A percentile compares a stretch with the other conserved stretches of the same genome.
Evolutionary conservation across 2,797 vertebrate species (phyloP).

Genomic region (Chiroxiphia lanceolata): DNA sequence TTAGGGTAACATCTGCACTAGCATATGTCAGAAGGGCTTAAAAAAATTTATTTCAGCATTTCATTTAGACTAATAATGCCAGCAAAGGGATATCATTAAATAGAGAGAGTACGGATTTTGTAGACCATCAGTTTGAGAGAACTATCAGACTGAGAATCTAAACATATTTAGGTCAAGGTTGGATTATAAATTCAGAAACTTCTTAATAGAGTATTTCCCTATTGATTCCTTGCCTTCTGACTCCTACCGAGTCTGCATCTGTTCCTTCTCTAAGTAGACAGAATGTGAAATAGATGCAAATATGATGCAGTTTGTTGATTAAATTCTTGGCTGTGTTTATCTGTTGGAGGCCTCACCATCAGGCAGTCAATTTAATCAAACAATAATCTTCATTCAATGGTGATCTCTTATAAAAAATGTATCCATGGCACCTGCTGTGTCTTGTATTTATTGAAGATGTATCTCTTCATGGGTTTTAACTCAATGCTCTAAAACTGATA

Average conservation of each 20-base stretch:
- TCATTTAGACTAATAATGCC: conserved; percentile 22
- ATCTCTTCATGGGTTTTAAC: neutral
- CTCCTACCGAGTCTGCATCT: conserved; percentile 63
- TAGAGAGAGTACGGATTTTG: neutral
- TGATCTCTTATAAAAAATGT: conserved; percentile 10
- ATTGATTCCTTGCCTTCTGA: conserved; percentile 46
- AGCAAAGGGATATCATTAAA: neutral
- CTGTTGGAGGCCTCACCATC: conserved; percentile 36
- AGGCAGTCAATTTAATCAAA: conserved; percentile 61
- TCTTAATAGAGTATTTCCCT: conserved; percentile 56
- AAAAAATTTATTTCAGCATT: conserved; percentile 35
- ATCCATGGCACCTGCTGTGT: neutral
- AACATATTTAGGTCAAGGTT: conserved; percentile 64
- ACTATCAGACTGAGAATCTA: neutral
- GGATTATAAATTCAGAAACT: conserved; percentile 60
- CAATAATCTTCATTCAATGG: conserved; percentile 47
- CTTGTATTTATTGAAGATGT: conserved; percentile 22
- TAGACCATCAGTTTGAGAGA: neutral
- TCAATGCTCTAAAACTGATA: neutral
- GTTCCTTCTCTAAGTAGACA: conserved; percentile 52
- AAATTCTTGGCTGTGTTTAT: conserved; percentile 61
- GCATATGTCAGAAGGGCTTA: conserved; percentile 49
- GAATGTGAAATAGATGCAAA: conserved; percentile 56
- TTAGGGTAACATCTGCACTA: conserved; percentile 39
- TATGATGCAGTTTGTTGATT: conserved; percentile 65